Evolutionary conservation across 2,888 invertebrate genomes (phyloP), one percentile per base, ranked within the genome.

Genomic region (Embidobia sp.): DNA sequence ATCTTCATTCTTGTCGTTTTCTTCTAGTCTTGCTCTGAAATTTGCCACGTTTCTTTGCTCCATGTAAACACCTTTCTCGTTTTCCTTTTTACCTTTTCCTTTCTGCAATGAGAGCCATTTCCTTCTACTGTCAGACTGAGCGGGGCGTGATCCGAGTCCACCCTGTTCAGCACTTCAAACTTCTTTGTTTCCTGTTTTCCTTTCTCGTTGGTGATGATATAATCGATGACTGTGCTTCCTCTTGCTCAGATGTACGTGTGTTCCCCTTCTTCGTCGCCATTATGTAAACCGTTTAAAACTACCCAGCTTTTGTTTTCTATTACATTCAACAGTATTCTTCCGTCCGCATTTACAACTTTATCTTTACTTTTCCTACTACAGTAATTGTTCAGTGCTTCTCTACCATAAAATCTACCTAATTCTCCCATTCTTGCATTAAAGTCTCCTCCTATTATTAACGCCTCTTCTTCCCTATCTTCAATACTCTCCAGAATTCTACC

Each of bases 111-210:
- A 10, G 7, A 5, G 22, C 10, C 4, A 4, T 22, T 22, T 22
- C 46, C 66, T 10, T 35, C 44, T 10, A 77, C 0, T 7, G 42
- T 42, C 16, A 40, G 49, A 8, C 16, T 15, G 13, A 80, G 13
- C 7, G 80, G 75, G 8, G 16, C 49, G 18, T 80, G 75, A 35
- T 80, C 78, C 29, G 75, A 72, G 7, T 78, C 78, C 4, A 73
- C 40, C 15, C 73, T 51, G 18, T 18, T n/a, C 22, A 31, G 33
- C 11, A 78, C 48, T 10, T 31, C 22, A n/a, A 78, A n/a, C 7
- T 13, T 53, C 8, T 55, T 18, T 18, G 66, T 33, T n/a, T 19
- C 29, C 1, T 53, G 63, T 35, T 37, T 6, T 5, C 40, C 26
- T 2, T 10, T 5, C 15, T 55, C 61, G 13, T 77, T 75, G 4